Base-by-base conservation (phyloP, 2,113 vertebrate species). In the Pedionomus torquatus region DNA sequence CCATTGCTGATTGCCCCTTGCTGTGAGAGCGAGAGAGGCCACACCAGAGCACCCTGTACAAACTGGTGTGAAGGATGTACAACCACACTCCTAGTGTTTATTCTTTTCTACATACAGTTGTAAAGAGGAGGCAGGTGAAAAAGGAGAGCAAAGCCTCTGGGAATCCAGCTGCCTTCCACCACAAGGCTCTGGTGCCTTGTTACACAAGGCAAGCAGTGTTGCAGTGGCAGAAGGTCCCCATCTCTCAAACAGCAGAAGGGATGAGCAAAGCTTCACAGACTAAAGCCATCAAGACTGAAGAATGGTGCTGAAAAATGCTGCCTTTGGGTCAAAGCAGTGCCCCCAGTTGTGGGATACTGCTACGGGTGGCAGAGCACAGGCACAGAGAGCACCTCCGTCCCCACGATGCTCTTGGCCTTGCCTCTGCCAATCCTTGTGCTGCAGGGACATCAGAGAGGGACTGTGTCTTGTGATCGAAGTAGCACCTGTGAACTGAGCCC, bases 331-430 rank as follows among this genome's bases (percentile, higher is more conserved):
- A 49, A 19, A 69, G 35, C 41, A 26, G 35, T 28, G 25, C n/a
- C 21, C 7, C 26, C 3, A 15, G 48, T 23, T 31, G 11, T 13
- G 30, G 1, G 8, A 3, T 33, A 4, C 12, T 35, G 15, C 37
- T 43, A 30, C 35, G 0, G 51, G 44, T 52, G 30, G 52, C 33
- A 80, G 66, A 52, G 58, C 12, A 2, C 24, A 17, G 57, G 71
- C 17, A 24, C 20, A 7, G 72, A 16, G 31, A 13, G 37, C 1
- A 0, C 15, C 30, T 54, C 0, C 0, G 41, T 26, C 55, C 43
- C 16, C 4, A 8, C 2, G 1, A 9, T 33, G 46, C 33, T 28
- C n/a, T 57, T 24, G 85, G 61, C 55, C 49, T 49, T 17, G 19
- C 6, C 21, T 17, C 39, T 58, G 43, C 28, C 35, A 13, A 2